phyloP scores from a whole-genome alignment of 2,113 vertebrate genomes.

The Anhinga rufa region DNA sequence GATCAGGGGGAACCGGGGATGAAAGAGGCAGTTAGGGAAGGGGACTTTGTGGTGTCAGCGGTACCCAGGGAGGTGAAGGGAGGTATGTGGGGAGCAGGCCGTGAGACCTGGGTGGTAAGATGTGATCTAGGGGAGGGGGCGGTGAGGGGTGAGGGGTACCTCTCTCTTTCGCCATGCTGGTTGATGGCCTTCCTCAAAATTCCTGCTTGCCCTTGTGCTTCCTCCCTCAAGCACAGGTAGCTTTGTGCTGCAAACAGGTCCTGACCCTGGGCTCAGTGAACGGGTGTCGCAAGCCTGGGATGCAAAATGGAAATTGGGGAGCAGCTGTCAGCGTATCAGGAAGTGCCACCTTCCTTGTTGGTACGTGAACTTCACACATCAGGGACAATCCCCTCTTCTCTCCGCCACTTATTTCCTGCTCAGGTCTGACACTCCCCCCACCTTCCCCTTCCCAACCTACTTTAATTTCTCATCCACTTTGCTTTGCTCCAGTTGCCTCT shows the following conservation, averaged over 20 bases:
- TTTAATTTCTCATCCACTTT: neutral
- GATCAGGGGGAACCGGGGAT: rapidly evolving
- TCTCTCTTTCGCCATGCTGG: neutral
- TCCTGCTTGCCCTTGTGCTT: neutral
- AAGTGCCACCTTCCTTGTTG: neutral
- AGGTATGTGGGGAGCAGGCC: neutral
- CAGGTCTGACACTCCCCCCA: rapidly evolving
- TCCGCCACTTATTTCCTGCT: neutral
- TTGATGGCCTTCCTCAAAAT: neutral
- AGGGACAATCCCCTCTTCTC: neutral
- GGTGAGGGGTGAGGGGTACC: neutral
- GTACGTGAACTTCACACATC: neutral
- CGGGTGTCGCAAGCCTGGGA: neutral
- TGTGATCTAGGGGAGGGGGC: neutral
- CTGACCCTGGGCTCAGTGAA: neutral
- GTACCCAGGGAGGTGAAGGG: neutral
- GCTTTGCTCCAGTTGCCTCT: neutral
- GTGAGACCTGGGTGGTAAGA: neutral
- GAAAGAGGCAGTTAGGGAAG: neutral
- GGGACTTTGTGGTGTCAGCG: neutral
- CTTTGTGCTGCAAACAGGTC: neutral
- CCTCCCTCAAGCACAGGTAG: neutral
- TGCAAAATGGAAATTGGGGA: neutral
- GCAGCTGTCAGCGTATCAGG: neutral
- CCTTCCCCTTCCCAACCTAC: no score